phyloP scores from a whole-genome alignment of 2,797 vertebrate genomes.

The Orientallactaga sibirica region DNA sequence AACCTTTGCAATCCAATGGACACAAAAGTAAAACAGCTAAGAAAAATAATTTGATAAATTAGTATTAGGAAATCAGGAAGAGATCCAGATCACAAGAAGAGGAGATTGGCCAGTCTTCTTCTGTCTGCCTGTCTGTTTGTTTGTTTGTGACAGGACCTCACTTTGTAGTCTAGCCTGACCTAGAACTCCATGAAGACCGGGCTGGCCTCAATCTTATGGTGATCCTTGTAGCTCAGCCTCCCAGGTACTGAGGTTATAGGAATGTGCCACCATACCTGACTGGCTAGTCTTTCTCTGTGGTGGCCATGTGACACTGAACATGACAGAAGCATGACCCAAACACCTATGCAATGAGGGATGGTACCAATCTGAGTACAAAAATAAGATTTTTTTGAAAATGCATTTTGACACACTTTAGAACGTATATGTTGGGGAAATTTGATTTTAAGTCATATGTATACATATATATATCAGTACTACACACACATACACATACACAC shows the following conservation, averaged over 20 bases:
- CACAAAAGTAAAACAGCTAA: constrained; percentile 88
- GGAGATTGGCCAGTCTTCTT: constrained; percentile 78
- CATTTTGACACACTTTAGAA: constrained; percentile 96
- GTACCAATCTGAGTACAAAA: constrained; percentile 99
- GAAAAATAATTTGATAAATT: constrained; percentile 91
- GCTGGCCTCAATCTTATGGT: background rate
- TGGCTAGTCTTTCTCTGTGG: constrained; percentile 82
- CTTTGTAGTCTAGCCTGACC: background rate
- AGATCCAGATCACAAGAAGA: constrained; percentile 49
- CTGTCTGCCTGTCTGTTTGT: background rate
- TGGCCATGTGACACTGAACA: constrained; percentile 85
- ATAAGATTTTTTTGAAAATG: constrained; percentile 96
- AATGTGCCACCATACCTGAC: background rate
- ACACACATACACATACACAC: constrained; percentile 88
- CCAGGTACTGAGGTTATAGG: background rate
- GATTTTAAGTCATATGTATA: constrained; percentile 92
- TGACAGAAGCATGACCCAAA: constrained; percentile 73
- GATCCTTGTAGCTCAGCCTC: background rate
- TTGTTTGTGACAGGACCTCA: background rate
- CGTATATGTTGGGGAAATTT: constrained; percentile 89
- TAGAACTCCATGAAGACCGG: background rate
- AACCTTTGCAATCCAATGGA: constrained; percentile 89
- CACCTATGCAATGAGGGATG: constrained; percentile 92
- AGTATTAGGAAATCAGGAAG: constrained; percentile 85
- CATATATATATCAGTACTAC: constrained; percentile 91